Evolutionary conservation across 2,113 vertebrate species (phyloP).

Genomic region (Archocentrus centrarchus): DNA sequence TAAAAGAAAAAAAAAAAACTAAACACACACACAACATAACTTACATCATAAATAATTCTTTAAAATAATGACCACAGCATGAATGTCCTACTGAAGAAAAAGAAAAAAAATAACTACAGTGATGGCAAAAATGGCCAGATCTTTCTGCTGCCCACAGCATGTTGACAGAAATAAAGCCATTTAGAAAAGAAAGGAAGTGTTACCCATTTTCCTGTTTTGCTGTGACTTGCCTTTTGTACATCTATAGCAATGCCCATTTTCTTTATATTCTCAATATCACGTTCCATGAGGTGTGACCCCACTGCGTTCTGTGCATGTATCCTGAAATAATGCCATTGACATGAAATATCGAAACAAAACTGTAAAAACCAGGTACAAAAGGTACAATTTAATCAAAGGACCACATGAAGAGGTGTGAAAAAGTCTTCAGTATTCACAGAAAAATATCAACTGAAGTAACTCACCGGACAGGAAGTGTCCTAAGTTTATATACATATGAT

Average conservation of each 20-base stretch:
- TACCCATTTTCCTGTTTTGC: constrained; percentile 54
- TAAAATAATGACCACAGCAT: constrained; percentile 80
- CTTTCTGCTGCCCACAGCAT: constrained; percentile 68
- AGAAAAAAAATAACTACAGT: constrained; percentile 73
- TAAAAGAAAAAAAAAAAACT: constrained; percentile 58
- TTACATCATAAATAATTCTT: constrained; percentile 85
- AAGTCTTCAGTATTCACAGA: constrained; percentile 93
- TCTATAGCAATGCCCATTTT: constrained; percentile 70
- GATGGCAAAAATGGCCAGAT: constrained; percentile 72
- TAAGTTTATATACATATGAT: constrained; percentile 99
- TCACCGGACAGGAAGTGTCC: constrained; percentile 92
- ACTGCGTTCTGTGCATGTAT: constrained; percentile 66
- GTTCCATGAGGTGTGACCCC: constrained; percentile 57
- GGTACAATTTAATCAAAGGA: constrained; percentile 86
- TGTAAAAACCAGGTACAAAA: constrained; percentile 84
- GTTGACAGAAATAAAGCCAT: constrained; percentile 64
- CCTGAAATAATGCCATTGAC: constrained; percentile 86
- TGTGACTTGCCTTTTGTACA: constrained; percentile 55
- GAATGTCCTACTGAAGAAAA: constrained; percentile 57
- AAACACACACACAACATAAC: constrained; percentile 82
- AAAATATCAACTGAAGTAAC: constrained; percentile 91
- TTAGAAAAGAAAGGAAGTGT: constrained; percentile 62
- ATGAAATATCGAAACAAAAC: constrained; percentile 83
- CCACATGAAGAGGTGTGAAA: constrained; percentile 86
- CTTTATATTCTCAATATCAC: constrained; percentile 67